Conservation (phyloP, 30 jellyfish, hydroid and myxozoan genomes). For the Cassiopea xamachana region DNA sequence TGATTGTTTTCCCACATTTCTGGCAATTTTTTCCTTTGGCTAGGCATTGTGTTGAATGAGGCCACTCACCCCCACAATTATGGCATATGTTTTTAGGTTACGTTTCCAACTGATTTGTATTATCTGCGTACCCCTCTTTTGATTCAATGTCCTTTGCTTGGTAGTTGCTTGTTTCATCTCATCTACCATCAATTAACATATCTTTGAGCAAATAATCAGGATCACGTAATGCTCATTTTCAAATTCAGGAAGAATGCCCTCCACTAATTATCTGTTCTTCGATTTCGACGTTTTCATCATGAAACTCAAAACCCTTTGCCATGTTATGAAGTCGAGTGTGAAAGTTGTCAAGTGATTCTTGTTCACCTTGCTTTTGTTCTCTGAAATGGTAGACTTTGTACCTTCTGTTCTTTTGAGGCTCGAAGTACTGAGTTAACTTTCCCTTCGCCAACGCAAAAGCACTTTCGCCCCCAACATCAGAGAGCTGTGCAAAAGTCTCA, state of each 20-base stretch:
- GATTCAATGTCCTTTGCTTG: too few species aligned
- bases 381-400: conserved; percentile 46
- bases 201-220: too few species aligned
- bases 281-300: conserved; percentile 29
- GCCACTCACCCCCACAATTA: too few species aligned
- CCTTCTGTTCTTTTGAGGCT: conserved; percentile 54
- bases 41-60: too few species aligned
- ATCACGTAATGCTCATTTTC: background rate
- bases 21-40: too few species aligned
- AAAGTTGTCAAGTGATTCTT: conserved; percentile 46
- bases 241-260: conserved; percentile 39
- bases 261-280: conserved; percentile 30
- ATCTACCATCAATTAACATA: too few species aligned
- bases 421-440: conserved; percentile 23
- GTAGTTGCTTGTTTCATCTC: too few species aligned
- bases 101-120: too few species aligned
- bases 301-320: conserved; percentile 49
- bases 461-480: conserved; percentile 16
- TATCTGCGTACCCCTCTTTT: too few species aligned
- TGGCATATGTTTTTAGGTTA: too few species aligned
- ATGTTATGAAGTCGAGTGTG: conserved; percentile 42
- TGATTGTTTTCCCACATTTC: too few species aligned
- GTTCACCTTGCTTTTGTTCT: conserved; percentile 6
- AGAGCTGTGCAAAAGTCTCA: conserved; percentile 21
- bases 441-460: conserved; percentile 31